Evolutionary conservation across 37 sponge, comb jelly and placozoan species (phyloP), one percentile per base, ranked within the genome.

Genomic region (Cladorhizidae sp.): DNA sequence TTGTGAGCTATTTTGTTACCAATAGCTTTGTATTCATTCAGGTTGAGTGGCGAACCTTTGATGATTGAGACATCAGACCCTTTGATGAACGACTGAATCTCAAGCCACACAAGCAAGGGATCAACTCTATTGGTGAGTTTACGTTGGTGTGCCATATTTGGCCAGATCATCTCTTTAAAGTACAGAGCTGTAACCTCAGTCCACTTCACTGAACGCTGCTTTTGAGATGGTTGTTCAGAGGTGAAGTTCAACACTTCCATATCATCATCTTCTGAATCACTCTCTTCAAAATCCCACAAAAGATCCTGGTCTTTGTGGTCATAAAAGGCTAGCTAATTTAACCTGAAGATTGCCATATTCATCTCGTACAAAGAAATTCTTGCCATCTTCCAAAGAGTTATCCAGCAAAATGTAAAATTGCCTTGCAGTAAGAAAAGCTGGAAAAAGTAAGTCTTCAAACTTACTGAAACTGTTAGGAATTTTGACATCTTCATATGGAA

Each of bases 31-130:
- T 94, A 94, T 45, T 94, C 89, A 7, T 76, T 43, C 1, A 50
- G 75, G 17, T n/a, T 23, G 57, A 94, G 75, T 32, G 58, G 74
- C 21, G 91, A 82, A 9, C 61, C 61, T 61, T 65, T 80, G 18
- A 43, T 51, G 43, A 94, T 76, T 11, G 95, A 83, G 56, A 74
- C 55, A 23, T 50, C 65, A 31, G 95, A 94, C n/a, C 95, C 95
- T 68, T 94, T 94, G 59, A 94, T 86, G 62, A 94, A 94, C 15
- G 95, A 94, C 37, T 85, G 88, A 51, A 94, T 94, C 63, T 94
- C 95, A 57, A 91, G 87, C 95, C 95, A 94, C 56, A 94, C 79
- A 7, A 94, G 83, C 14, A 89, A 21, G 0, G 95, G 92, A 36
- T 94, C 80, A 49, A 89, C 45, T 70, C 73, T 38, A 22, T 80